phyloP scores from a whole-genome alignment of 2,888 invertebrate species.

The Cephalotes varians region DNA sequence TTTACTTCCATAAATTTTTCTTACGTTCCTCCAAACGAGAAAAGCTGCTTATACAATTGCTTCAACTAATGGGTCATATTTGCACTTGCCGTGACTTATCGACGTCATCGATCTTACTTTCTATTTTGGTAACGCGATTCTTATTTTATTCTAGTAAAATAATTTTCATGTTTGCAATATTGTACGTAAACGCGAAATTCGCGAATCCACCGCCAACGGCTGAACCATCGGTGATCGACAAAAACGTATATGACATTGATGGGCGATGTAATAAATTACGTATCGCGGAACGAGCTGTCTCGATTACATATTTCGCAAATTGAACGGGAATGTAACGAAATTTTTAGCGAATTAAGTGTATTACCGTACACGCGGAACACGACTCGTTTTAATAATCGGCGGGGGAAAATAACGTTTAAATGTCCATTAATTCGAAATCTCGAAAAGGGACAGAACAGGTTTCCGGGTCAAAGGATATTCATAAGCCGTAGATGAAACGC shows the following conservation, averaged over 20 bases:
- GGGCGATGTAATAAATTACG: conserved; percentile 30
- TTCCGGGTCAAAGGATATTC: conserved; percentile 39
- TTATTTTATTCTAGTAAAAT: background rate
- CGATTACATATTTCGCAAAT: conserved; percentile 24
- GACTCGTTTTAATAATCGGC: conserved; percentile 13
- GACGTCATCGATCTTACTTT: background rate
- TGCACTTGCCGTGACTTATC: background rate
- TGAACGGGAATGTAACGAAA: conserved; percentile 27
- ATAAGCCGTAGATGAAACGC: background rate
- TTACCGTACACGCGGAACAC: background rate
- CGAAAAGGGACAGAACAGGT: background rate
- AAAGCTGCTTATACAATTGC: conserved; percentile 8
- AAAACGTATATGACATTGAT: conserved; percentile 32
- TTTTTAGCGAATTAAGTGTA: conserved; percentile 26
- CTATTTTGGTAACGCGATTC: background rate
- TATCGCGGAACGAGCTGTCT: conserved; percentile 25
- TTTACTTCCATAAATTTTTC: conserved; percentile 13
- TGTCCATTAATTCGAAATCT: conserved; percentile 4
- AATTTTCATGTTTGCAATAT: conserved; percentile 9
- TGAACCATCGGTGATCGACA: conserved; percentile 12
- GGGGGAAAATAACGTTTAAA: conserved; percentile 8
- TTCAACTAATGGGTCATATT: background rate
- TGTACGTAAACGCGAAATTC: conserved; percentile 2
- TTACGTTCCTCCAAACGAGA: background rate
- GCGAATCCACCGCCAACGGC: background rate